A percentile compares a stretch with the other conserved stretches of the same genome.
These are phyloP conservation scores for Pseudopipra pipra DNA, from an alignment of 2,113 vertebrate species.

Conservation along the genomic window DNA sequence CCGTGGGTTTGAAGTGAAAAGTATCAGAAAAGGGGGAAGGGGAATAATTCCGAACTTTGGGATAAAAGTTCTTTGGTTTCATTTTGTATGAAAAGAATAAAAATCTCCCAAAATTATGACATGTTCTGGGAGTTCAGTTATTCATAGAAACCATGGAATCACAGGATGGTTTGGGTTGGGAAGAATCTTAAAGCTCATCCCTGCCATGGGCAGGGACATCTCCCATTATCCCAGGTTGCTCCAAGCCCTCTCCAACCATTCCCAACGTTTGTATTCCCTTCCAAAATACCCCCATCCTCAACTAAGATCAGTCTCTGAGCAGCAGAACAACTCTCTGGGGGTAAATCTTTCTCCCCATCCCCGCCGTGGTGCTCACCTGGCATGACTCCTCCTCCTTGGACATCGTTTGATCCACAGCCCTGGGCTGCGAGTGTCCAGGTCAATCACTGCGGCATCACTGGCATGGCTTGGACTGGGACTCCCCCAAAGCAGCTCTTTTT, in stretches of 20 bases:
- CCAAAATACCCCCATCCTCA: not conserved
- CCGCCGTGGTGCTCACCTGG: not conserved
- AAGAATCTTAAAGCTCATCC: not conserved
- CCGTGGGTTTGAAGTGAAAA: not conserved
- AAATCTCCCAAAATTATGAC: not conserved
- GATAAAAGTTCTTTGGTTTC: not conserved
- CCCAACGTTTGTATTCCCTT: not conserved
- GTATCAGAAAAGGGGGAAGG: not conserved
- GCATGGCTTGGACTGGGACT: accelerated
- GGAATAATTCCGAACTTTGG: not conserved
- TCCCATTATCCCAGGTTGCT: not conserved
- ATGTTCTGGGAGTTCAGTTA: not conserved
- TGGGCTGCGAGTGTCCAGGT: not conserved
- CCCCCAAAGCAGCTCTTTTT: not conserved
- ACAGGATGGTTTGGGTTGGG: not conserved
- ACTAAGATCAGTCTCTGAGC: accelerated
- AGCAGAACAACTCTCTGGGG: not conserved
- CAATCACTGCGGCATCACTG: not conserved
- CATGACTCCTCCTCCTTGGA: not conserved
- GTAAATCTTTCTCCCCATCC: not conserved
- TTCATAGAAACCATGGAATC: not conserved
- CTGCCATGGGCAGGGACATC: not conserved
- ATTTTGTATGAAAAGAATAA: not conserved
- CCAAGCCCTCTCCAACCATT: not conserved
- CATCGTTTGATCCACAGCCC: not conserved